phyloP scores from a whole-genome alignment of 2,888 invertebrate genomes.

The Andrena minutula region DNA sequence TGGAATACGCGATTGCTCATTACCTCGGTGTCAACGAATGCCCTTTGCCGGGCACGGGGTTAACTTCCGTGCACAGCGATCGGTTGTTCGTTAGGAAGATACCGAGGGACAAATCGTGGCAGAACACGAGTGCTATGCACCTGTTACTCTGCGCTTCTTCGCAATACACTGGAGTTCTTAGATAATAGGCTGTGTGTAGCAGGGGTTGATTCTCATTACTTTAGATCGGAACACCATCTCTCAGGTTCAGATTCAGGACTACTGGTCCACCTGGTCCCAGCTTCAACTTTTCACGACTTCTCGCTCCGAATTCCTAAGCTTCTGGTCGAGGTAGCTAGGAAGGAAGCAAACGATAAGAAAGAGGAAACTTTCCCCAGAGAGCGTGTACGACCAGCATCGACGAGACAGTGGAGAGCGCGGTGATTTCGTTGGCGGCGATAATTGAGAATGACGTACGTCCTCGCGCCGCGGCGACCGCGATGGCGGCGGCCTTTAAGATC shows the following conservation, averaged over 20 bases:
- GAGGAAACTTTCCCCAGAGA: neutral
- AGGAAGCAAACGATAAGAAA: neutral
- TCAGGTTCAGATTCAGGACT: no score
- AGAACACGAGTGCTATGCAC: conserved; percentile 1
- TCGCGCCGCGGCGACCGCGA: conserved; percentile 42
- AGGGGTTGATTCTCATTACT: no score
- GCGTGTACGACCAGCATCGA: conserved; percentile 53
- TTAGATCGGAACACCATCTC: no score
- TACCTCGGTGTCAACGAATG: conserved; percentile 49
- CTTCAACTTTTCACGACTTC: neutral
- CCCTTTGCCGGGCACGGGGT: conserved; percentile 28
- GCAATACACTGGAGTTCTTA: neutral
- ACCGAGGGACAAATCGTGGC: neutral
- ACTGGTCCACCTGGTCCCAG: neutral
- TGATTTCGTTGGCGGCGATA: conserved; percentile 69
- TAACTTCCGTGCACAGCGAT: neutral
- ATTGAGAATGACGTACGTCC: conserved; percentile 78
- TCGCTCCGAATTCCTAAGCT: neutral
- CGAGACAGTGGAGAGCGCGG: conserved; percentile 28
- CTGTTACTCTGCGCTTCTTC: conserved; percentile 17
- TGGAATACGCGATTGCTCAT: conserved; percentile 68
- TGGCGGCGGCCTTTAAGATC: conserved; percentile 72
- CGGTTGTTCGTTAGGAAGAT: neutral
- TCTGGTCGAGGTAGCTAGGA: neutral
- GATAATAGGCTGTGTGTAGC: no score